Evolutionary conservation across 2,113 vertebrate genomes (phyloP).

Genomic region (Xyrauchen texanus): DNA sequence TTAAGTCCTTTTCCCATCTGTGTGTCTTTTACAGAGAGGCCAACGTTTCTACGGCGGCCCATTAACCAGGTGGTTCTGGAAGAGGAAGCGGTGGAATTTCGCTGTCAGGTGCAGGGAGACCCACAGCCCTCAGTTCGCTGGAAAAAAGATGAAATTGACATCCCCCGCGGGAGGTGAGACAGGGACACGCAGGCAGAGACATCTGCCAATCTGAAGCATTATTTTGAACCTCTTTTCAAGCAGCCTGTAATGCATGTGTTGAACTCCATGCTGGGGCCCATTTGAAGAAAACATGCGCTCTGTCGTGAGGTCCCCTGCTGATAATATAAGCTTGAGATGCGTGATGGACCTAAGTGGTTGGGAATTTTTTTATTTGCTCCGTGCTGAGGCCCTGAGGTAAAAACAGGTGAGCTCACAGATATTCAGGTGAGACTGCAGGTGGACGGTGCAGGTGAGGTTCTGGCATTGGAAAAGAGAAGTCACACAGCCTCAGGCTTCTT

Average conservation of each 20-base stretch:
- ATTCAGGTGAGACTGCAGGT: conserved; percentile 41
- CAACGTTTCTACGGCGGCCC: conserved; percentile 90
- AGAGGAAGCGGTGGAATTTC: conserved; percentile 92
- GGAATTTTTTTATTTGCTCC: neutral
- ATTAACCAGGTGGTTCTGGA: conserved; percentile 98
- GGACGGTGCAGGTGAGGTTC: conserved; percentile 55
- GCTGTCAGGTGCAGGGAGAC: conserved; percentile 96
- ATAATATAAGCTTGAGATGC: conserved; percentile 13
- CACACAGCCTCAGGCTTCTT: conserved; percentile 31
- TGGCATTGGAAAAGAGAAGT: conserved; percentile 49
- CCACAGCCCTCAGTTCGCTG: conserved; percentile 92
- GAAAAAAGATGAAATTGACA: conserved; percentile 92
- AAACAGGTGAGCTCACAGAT: neutral
- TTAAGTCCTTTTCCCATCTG: conserved; percentile 9
- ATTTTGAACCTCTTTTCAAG: neutral
- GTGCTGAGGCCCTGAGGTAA: conserved; percentile 11
- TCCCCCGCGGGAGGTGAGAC: conserved; percentile 89
- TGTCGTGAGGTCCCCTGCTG: conserved; percentile 10
- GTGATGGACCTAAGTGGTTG: neutral
- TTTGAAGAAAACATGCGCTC: conserved; percentile 8
- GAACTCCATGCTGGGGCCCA: conserved; percentile 12
- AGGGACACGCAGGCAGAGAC: neutral
- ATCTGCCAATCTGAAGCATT: conserved; percentile 8
- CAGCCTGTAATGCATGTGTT: neutral
- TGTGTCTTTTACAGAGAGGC: conserved; percentile 80